Conservation (phyloP, 2,888 invertebrate genomes). For the Ormyrus thymus region DNA sequence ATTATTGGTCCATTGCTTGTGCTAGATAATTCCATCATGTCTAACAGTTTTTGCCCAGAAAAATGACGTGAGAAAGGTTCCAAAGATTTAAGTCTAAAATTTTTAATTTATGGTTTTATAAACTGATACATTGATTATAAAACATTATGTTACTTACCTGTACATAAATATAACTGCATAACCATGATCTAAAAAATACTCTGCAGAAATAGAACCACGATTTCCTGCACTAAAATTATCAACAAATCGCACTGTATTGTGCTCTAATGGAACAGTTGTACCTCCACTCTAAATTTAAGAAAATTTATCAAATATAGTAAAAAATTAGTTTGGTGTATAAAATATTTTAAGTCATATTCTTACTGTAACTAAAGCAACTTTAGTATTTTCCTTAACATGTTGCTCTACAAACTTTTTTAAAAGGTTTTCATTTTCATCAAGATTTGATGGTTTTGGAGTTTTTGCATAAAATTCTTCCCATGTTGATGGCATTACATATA, state of each 20-base stretch:
- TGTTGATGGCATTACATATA: slow-evolving; percentile 74
- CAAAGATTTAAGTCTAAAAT: slow-evolving; percentile 85
- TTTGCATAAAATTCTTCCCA: slow-evolving; percentile 92
- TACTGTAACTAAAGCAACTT: slow-evolving; percentile 88
- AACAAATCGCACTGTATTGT: slow-evolving; percentile 97
- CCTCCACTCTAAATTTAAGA: slow-evolving; percentile 87
- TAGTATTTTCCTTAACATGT: slow-evolving; percentile 81
- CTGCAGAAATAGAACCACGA: slow-evolving; percentile 95
- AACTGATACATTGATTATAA: too few species aligned
- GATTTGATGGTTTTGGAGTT: slow-evolving; percentile 86
- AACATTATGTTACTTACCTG: slow-evolving; percentile 72
- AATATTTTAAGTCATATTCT: slow-evolving; percentile 67
- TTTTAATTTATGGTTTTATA: neutral
- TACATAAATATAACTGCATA: slow-evolving; percentile 97
- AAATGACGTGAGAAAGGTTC: slow-evolving; percentile 95
- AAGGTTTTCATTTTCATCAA: slow-evolving; percentile 83
- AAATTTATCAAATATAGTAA: slow-evolving; percentile 39
- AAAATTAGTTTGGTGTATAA: neutral
- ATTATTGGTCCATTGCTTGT: slow-evolving; percentile 81
- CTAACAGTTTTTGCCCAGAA: slow-evolving; percentile 85
- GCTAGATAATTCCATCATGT: slow-evolving; percentile 84
- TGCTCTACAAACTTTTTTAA: slow-evolving; percentile 85
- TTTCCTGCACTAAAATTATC: slow-evolving; percentile 99
- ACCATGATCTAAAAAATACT: slow-evolving; percentile 91
- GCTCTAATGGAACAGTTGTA: slow-evolving; percentile 96